Percentiles rank a stretch among this genome's conserved stretches.
These are phyloP conservation scores for Hypolimnas misippus DNA, from an alignment of 2,888 invertebrate genomes.

Conservation along the genomic window DNA sequence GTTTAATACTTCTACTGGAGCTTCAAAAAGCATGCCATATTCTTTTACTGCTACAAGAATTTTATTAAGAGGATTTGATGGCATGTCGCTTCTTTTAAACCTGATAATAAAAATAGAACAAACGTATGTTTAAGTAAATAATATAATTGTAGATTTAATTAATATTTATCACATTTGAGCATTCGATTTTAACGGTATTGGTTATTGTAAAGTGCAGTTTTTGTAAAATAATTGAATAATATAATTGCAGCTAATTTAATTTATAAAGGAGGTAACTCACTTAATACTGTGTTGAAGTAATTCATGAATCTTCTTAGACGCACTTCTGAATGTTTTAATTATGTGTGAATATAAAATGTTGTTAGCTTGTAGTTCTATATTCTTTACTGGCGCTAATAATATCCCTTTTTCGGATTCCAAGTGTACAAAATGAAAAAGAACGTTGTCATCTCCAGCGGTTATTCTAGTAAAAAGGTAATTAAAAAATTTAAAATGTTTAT, in stretches of 20 bases:
- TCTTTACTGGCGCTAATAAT: slow-evolving; percentile 85
- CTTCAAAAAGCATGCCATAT: slow-evolving; percentile 91
- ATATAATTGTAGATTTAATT: too few relatives aligned
- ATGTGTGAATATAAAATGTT: slow-evolving; percentile 82
- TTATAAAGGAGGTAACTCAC: too few relatives aligned
- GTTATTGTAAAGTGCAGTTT: too few relatives aligned
- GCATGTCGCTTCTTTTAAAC: slow-evolving; percentile 83
- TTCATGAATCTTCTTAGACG: slow-evolving; percentile 89
- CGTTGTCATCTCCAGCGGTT: slow-evolving; percentile 88
- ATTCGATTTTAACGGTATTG: too few relatives aligned
- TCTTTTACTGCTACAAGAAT: slow-evolving; percentile 92
- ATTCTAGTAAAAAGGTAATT: slow-evolving; percentile 71
- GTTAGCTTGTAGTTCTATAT: slow-evolving; percentile 65
- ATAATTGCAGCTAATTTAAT: too few relatives aligned
- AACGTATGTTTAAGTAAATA: not conserved
- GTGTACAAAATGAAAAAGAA: slow-evolving; percentile 90
- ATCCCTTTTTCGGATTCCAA: slow-evolving; percentile 89
- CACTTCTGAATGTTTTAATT: slow-evolving; percentile 87
- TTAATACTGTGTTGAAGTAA: slow-evolving; percentile 88
- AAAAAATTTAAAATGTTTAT: not conserved
- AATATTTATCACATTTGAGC: too few relatives aligned
- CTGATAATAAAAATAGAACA: slow-evolving; percentile 46
- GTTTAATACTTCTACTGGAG: slow-evolving; percentile 67
- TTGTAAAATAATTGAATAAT: too few relatives aligned
- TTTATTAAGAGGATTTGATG: slow-evolving; percentile 86